These are phyloP conservation scores for Troides aeacus DNA, from an alignment of 2,888 invertebrate species.

Conservation along the genomic window DNA sequence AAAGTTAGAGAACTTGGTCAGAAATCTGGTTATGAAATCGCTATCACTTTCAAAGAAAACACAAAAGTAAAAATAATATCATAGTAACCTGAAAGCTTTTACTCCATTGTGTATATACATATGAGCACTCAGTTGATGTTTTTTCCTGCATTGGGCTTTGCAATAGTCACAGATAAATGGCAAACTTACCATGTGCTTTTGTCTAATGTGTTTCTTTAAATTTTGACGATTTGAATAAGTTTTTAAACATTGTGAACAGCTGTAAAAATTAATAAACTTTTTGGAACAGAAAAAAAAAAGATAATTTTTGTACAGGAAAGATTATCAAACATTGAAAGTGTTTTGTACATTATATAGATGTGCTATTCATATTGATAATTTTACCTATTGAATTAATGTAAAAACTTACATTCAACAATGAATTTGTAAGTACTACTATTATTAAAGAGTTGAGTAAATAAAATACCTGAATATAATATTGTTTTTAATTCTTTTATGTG, in stretches of 20 bases:
- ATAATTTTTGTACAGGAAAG: neutral
- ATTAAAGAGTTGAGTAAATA: neutral
- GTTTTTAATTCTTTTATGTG: constrained; percentile 57
- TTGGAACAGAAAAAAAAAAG: neutral
- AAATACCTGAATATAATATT: constrained; percentile 58
- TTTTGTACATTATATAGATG: neutral
- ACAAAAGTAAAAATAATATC: too few species aligned
- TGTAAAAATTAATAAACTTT: constrained; percentile 39
- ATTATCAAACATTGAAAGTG: neutral
- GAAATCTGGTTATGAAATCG: neutral
- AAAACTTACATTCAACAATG: neutral
- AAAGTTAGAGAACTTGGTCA: neutral
- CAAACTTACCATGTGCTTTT: constrained; percentile 58
- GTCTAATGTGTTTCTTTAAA: constrained; percentile 79
- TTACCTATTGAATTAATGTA: neutral
- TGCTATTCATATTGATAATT: neutral
- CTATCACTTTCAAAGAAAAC: too few species aligned
- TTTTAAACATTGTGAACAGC: constrained; percentile 73
- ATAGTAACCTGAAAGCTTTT: constrained; percentile 58
- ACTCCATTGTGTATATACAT: constrained; percentile 77
- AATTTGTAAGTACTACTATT: neutral
- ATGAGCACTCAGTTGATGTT: constrained; percentile 78
- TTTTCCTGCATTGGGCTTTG: constrained; percentile 75
- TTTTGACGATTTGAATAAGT: constrained; percentile 75
- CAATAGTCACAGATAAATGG: constrained; percentile 77